Evolutionary conservation across 2,888 invertebrate genomes (phyloP).

Genomic region (Drosophila melanosoma): DNA sequence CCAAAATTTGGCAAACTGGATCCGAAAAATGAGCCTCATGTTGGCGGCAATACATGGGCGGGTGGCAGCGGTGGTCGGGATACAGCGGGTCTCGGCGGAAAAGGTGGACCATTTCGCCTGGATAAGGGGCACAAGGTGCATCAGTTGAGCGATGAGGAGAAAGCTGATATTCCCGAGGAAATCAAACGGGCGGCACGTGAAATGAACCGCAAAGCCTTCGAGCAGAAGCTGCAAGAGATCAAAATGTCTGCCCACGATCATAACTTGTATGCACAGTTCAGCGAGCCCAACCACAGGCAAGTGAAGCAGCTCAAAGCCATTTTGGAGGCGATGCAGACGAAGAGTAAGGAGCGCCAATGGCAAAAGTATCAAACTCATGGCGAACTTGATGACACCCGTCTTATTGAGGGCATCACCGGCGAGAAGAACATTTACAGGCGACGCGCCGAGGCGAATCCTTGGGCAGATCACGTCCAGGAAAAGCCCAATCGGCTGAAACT

Average conservation of each 20-base stretch:
- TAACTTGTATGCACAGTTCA: conserved; percentile 92
- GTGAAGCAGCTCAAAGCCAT: conserved; percentile 92
- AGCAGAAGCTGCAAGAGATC: conserved; percentile 94
- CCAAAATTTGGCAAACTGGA: conserved; percentile 98
- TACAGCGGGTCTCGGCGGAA: conserved; percentile 97
- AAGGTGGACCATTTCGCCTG: conserved; percentile 97
- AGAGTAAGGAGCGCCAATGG: conserved; percentile 97
- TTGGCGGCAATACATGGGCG: conserved; percentile 98
- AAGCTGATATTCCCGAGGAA: conserved; percentile 95
- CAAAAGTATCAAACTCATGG: conserved; percentile 96
- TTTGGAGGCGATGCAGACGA: conserved; percentile 94
- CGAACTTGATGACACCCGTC: conserved; percentile 96
- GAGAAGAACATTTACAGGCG: conserved; percentile 96
- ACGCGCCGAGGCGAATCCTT: conserved; percentile 93
- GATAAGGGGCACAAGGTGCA: conserved; percentile 97
- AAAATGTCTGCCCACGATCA: conserved; percentile 98
- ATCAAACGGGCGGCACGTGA: conserved; percentile 95
- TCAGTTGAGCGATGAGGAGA: conserved; percentile 96
- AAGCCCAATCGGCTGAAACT: conserved; percentile 95
- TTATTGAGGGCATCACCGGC: conserved; percentile 97
- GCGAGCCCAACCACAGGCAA: conserved; percentile 91
- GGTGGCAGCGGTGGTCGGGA: conserved; percentile 97
- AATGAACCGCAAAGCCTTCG: conserved; percentile 96
- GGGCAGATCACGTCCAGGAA: conserved; percentile 93
- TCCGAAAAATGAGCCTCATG: conserved; percentile 95